phyloP scores from a whole-genome alignment of 2,888 invertebrate species.

The Tolmerus cingulatus region DNA sequence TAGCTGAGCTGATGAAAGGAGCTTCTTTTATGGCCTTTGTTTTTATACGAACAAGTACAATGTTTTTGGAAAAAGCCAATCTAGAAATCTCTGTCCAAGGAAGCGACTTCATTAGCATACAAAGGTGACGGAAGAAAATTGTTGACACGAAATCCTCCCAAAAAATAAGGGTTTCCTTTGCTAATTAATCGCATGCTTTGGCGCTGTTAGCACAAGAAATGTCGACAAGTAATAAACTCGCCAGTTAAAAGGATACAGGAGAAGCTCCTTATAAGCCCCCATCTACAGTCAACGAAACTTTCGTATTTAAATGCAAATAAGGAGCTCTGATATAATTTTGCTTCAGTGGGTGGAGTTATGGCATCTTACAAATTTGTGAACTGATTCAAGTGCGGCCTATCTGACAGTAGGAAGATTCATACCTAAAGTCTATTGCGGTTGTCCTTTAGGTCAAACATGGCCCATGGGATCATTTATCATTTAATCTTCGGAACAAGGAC shows the following conservation, averaged over 20 bases:
- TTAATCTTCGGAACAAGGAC: neutral
- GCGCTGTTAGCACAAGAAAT: neutral
- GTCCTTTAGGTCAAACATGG: neutral
- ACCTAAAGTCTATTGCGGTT: neutral
- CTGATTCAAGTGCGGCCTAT: neutral
- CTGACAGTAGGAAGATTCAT: neutral
- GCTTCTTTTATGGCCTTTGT: neutral
- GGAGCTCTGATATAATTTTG: neutral
- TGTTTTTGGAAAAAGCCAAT: neutral
- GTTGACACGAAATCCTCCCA: neutral
- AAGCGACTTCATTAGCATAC: conserved; percentile 14
- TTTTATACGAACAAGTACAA: neutral
- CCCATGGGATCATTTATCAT: neutral
- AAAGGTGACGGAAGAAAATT: conserved; percentile 1
- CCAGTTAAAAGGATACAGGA: neutral
- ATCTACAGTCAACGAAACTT: neutral
- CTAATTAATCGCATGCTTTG: conserved; percentile 21
- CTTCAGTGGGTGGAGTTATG: neutral
- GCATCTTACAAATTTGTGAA: neutral
- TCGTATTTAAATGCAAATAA: neutral
- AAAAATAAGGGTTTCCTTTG: neutral
- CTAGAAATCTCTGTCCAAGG: neutral
- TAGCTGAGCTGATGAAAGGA: neutral
- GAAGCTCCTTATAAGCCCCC: neutral
- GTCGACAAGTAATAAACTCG: neutral